A percentile compares a stretch with the other conserved stretches of the same genome.
These are phyloP conservation scores for Catharus fuscescens DNA, from an alignment of 2,113 vertebrate species.

Conservation along the genomic window DNA sequence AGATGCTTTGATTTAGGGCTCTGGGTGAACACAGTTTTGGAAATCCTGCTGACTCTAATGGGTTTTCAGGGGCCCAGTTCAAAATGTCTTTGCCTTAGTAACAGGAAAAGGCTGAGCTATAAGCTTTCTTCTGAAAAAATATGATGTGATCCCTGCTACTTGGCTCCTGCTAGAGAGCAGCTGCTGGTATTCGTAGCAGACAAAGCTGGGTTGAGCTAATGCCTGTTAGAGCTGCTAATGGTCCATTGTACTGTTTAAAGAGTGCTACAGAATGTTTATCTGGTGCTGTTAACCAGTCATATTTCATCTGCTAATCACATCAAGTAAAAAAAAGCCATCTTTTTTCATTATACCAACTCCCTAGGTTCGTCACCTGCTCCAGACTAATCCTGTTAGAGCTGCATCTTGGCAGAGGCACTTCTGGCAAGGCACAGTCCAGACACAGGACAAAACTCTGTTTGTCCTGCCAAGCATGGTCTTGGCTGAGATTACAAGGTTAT, in stretches of 20 bases:
- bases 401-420: constrained; percentile 22
- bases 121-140: background rate
- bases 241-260: background rate
- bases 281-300: background rate
- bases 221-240: background rate
- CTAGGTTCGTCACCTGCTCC: background rate
- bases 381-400: constrained; percentile 32
- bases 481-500: constrained; percentile 37
- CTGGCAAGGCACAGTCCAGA: background rate
- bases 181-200: background rate
- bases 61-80: background rate
- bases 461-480: constrained; percentile 14
- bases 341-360: constrained; percentile 8
- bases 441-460: background rate
- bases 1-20: background rate
- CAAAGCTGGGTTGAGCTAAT: background rate
- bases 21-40: background rate
- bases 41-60: background rate
- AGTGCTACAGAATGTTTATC: background rate
- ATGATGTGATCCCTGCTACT: background rate
- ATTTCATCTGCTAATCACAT: constrained; percentile 18
- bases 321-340: background rate
- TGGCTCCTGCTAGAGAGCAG: background rate
- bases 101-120: background rate
- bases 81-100: background rate